Conservation (phyloP, 2,113 vertebrate species). For the Todiramphus chloris region DNA sequence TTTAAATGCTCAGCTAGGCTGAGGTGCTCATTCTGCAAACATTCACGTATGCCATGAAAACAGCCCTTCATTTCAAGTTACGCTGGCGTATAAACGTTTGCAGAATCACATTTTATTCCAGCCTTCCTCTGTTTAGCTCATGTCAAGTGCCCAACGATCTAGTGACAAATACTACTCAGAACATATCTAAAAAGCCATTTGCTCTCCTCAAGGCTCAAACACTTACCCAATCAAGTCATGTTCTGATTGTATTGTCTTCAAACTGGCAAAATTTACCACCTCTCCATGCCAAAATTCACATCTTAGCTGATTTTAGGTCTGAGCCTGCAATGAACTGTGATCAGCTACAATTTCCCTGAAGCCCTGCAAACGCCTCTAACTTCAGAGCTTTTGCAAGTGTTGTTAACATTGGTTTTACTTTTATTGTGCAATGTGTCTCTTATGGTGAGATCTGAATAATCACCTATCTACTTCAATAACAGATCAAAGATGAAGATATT, state of each 20-base stretch:
- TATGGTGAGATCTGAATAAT: background rate
- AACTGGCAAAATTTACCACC: background rate
- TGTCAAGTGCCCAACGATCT: background rate
- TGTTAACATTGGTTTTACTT: background rate
- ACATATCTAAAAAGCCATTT: background rate
- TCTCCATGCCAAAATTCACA: background rate
- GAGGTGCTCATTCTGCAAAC: background rate
- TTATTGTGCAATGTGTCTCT: background rate
- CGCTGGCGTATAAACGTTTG: background rate
- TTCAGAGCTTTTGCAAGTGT: background rate
- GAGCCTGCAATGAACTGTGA: background rate
- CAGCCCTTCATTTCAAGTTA: background rate
- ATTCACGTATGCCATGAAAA: background rate
- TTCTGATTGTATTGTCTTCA: background rate
- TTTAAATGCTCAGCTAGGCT: background rate
- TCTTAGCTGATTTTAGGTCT: background rate
- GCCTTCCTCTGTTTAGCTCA: background rate
- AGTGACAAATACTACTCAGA: background rate
- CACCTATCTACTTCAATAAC: background rate
- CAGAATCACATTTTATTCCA: background rate
- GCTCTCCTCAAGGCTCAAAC: background rate
- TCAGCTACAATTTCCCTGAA: background rate
- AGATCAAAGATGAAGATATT: background rate
- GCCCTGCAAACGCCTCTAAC: background rate
- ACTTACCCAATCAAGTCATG: background rate